phyloP scores from a whole-genome alignment of 2,888 invertebrate species.

The Microctonus aethiopoides region DNA sequence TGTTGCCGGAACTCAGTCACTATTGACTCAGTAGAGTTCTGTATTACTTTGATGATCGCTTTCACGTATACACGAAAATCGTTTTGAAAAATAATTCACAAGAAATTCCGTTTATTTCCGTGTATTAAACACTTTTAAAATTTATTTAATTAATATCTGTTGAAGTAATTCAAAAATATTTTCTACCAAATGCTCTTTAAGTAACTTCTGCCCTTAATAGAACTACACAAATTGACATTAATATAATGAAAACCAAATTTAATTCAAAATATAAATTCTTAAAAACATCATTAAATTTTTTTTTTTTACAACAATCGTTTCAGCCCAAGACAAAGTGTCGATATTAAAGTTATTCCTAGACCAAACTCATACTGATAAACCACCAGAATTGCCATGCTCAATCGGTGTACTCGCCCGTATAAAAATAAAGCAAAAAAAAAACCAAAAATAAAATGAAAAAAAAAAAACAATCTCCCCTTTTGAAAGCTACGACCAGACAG shows the following conservation, averaged over 20 bases:
- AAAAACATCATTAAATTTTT: not conserved
- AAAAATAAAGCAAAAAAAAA: conserved; percentile 8
- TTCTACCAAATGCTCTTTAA: too few species aligned
- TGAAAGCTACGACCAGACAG: conserved; percentile 41
- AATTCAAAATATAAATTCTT: not conserved
- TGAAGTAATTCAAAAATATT: not conserved
- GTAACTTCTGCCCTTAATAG: not conserved
- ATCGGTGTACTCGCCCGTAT: conserved; percentile 32
- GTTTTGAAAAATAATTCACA: too few species aligned
- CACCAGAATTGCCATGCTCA: not conserved
- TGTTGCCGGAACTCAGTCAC: conserved; percentile 11
- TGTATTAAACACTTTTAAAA: too few species aligned
- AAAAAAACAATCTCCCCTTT: conserved; percentile 18
- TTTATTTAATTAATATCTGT: too few species aligned
- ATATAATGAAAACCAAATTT: not conserved
- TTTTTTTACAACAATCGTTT: too few species aligned
- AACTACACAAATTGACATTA: not conserved
- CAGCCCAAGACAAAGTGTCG: not conserved
- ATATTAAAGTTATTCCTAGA: not conserved
- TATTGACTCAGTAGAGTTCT: not conserved
- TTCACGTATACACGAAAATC: too few species aligned
- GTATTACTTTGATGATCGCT: too few species aligned
- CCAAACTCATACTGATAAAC: not conserved
- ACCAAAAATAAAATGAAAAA: too few species aligned
- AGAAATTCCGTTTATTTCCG: too few species aligned